These are phyloP conservation scores for Pangasius mekongensis DNA, from an alignment of 2,797 vertebrate species.

Conservation along the genomic window DNA sequence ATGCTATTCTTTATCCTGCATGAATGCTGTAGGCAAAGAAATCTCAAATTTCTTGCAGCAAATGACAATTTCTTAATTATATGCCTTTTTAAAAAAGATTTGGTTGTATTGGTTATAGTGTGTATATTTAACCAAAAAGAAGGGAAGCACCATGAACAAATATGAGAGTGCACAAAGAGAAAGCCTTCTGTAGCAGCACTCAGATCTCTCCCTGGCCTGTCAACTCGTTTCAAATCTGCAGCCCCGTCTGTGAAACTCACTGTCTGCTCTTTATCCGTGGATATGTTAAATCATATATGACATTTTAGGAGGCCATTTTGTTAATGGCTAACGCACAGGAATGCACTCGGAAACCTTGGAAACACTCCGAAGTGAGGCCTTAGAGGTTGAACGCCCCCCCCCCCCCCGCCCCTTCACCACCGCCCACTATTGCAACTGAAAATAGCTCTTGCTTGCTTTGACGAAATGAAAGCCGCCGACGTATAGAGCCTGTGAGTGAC, in stretches of 20 bases:
- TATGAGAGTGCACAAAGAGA: background rate
- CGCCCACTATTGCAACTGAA: slow-evolving; percentile 36
- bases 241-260: slow-evolving; percentile 32
- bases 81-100: background rate
- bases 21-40: background rate
- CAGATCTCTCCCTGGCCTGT: slow-evolving; percentile 34
- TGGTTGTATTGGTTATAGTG: background rate
- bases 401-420: background rate
- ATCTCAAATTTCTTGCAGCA: background rate
- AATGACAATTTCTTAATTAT: background rate
- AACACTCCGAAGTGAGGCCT: slow-evolving; percentile 28
- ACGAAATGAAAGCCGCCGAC: slow-evolving; percentile 49
- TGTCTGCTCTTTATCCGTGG: slow-evolving; percentile 36
- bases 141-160: background rate
- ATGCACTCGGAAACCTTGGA: slow-evolving; percentile 46
- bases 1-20: background rate
- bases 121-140: background rate
- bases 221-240: slow-evolving; percentile 37
- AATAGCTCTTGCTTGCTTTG: slow-evolving; percentile 51
- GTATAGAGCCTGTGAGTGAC: slow-evolving; percentile 69
- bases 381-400: slow-evolving; percentile 1
- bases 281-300: slow-evolving; percentile 55
- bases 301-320: slow-evolving; percentile 51
- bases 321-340: slow-evolving; percentile 44
- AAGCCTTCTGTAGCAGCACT: slow-evolving; percentile 11